A percentile compares a stretch with the other conserved stretches of the same genome.
Conservation (phyloP, 2,888 invertebrate genomes). For the Leucozona laternaria region DNA sequence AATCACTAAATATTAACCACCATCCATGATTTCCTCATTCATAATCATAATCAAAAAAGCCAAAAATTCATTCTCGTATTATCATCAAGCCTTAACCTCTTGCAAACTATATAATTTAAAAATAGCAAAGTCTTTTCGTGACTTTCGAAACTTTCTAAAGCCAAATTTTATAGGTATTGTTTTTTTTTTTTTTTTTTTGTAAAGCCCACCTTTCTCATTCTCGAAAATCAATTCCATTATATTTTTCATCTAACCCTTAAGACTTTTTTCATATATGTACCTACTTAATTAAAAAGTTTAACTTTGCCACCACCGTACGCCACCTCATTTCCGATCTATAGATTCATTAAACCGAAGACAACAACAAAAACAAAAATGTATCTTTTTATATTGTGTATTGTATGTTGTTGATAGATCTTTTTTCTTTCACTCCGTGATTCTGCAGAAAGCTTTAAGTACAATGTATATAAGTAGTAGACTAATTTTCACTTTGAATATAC, state of each 20-base stretch:
- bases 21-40: background rate
- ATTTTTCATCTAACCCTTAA: constrained; percentile 9
- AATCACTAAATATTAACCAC: background rate
- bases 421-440: constrained; percentile 44
- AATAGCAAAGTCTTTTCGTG: background rate
- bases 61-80: background rate
- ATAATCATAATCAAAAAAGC: background rate
- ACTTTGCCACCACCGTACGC: background rate
- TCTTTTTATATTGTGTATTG: background rate
- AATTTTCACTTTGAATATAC: constrained; percentile 61
- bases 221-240: constrained; percentile 17
- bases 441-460: constrained; percentile 51
- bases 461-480: background rate
- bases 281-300: constrained; percentile 27
- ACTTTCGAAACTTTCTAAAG: constrained; percentile 22
- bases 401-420: background rate
- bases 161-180: background rate
- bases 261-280: background rate
- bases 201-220: background rate
- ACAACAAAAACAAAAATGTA: constrained; percentile 22
- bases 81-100: background rate
- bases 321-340: constrained; percentile 20
- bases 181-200: background rate
- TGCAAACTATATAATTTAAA: constrained; percentile 3
- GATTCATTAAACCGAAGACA: constrained; percentile 14